Base-by-base conservation (phyloP, 2,797 vertebrate species). In the Crenuchus spilurus region DNA sequence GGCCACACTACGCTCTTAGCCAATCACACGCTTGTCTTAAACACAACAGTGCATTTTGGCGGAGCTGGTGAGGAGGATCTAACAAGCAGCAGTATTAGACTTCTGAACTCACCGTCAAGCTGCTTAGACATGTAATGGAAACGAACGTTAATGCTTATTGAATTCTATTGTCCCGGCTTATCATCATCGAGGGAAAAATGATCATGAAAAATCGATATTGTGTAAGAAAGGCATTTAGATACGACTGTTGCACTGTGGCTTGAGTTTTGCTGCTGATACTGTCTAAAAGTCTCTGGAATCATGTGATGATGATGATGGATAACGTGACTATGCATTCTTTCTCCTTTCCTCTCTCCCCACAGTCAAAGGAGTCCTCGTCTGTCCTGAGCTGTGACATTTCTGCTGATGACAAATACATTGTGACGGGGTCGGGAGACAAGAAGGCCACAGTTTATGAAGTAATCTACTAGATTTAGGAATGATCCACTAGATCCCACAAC, bases 301-400 rank as follows among this genome's bases (percentile, higher is more conserved):
- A n/a, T n/a, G n/a, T 54, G 49, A 24, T 28, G 9, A 67, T 33
- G 51, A 18, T 44, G 3, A 49, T 6, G 3, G 51, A 18, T 44
- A 2, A 49, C 5, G 3, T 52, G 20, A 5, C 44, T 16, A 41
- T 75, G 11, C 13, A 14, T 51, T 11, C n/a, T 49, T 1, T 52
- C 62, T 41, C 24, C 16, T 71, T n/a, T 11, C 22, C 1, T 11
- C 13, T 77, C 16, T 84, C 69, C 66, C 62, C 9, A 2, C 88
- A 94, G 93, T 94, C 93, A 0, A 94, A 94, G 85, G 93, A 94
- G 79, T 94, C 93, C 5, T 94, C 93, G 2, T 94, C 93, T 1
- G 93, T 94, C 78, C 85, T 94, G 87, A 94, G 93, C 88, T 94
- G 93, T 24, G 93, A 94, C 89, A 94, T 94, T 84, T 94, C 93